Conservation (phyloP, 2,797 vertebrate genomes). For the Nyctalus aviator region DNA sequence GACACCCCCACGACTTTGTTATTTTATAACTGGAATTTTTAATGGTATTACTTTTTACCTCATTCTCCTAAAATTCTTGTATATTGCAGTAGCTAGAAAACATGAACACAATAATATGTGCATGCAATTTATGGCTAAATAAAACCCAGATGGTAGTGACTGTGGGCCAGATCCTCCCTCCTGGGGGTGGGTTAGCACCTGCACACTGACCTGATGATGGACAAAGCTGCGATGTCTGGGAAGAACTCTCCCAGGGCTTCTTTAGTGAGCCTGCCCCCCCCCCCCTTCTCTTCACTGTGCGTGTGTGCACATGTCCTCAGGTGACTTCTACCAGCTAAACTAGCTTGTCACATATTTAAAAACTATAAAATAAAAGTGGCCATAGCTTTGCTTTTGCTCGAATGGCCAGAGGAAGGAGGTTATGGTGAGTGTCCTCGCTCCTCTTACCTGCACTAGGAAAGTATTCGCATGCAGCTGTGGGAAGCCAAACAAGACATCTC, state of each 20-base stretch:
- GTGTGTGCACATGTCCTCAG: not conserved
- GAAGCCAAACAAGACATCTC: not conserved
- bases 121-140: not conserved
- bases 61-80: not conserved
- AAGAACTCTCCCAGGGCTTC: not conserved
- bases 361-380: not conserved
- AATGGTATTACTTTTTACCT: not conserved
- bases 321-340: not conserved
- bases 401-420: not conserved
- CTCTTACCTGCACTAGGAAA: not conserved
- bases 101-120: not conserved
- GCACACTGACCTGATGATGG: not conserved
- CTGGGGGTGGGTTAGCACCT: not conserved
- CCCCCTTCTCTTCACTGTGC: not conserved
- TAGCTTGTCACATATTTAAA: not conserved
- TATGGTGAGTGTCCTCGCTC: fast-evolving
- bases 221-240: not conserved
- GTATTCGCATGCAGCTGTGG: not conserved
- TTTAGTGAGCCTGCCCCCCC: not conserved
- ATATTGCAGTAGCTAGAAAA: not conserved
- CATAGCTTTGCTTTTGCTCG: not conserved
- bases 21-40: not conserved
- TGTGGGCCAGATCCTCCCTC: not conserved
- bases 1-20: not conserved
- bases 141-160: not conserved